Evolutionary conservation across 1,140 invertebrate genomes (phyloP).

Genomic region (Stegodyphus mimosarum): DNA sequence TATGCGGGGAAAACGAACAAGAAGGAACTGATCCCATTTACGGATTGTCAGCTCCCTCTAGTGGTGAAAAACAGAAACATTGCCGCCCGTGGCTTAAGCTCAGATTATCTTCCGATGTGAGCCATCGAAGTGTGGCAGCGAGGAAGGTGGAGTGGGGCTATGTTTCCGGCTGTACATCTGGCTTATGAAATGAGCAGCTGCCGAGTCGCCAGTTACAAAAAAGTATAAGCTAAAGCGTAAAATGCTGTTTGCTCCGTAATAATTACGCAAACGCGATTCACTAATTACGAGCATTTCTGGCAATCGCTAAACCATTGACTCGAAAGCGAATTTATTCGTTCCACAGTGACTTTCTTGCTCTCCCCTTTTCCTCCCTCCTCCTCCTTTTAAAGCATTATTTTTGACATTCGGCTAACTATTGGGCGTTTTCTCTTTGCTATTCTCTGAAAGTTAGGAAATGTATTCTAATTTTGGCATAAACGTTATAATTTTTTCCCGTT

Average conservation of each 20-base stretch:
- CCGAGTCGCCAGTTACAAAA: slow-evolving; percentile 18
- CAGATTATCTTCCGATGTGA: too few species aligned
- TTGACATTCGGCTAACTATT: slow-evolving; percentile 8
- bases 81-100: too few species aligned
- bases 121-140: background rate
- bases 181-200: slow-evolving; percentile 38
- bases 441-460: too few species aligned
- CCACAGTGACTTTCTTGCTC: background rate
- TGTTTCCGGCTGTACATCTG: slow-evolving; percentile 38
- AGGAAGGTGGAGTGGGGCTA: background rate
- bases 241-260: slow-evolving; percentile 30
- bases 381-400: background rate
- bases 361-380: background rate
- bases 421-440: background rate
- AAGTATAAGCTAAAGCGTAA: slow-evolving; percentile 19
- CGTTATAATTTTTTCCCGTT: too few species aligned
- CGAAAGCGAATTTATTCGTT: slow-evolving; percentile 1
- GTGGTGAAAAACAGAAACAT: too few species aligned
- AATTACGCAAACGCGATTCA: slow-evolving; percentile 37
- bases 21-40: too few species aligned
- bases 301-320: background rate
- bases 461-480: too few species aligned
- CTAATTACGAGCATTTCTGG: slow-evolving; percentile 25
- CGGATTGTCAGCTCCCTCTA: too few species aligned
- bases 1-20: too few species aligned